A percentile compares a stretch with the other conserved stretches of the same genome.
These are phyloP conservation scores for Halictus rubicundus DNA, from an alignment of 1,140 invertebrate genomes.

Conservation along the genomic window DNA sequence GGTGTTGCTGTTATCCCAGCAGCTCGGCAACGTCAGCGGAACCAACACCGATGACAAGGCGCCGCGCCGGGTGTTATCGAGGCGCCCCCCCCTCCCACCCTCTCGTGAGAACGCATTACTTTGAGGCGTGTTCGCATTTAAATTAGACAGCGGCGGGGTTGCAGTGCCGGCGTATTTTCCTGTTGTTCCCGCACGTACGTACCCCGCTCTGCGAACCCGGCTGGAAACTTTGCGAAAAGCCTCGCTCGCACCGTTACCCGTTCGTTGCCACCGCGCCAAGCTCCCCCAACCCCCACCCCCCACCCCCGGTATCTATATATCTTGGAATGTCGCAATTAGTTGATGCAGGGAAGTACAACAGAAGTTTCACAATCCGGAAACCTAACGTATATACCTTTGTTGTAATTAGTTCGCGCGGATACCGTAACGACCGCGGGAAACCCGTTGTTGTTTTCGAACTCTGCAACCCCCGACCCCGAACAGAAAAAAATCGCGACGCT, in stretches of 20 bases:
- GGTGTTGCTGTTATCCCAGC: not conserved
- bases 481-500: too few relatives aligned
- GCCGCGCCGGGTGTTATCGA: not conserved
- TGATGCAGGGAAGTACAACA: conserved; percentile 42
- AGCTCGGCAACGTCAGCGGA: not conserved
- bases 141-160: conserved; percentile 6
- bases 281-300: too few relatives aligned
- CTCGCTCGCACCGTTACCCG: conserved; percentile 6
- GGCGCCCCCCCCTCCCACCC: not conserved
- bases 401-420: conserved; percentile 43
- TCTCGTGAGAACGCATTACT: conserved; percentile 1
- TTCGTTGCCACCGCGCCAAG: conserved; percentile 1
- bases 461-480: too few relatives aligned
- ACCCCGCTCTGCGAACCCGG: not conserved
- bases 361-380: conserved; percentile 51
- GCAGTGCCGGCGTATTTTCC: conserved; percentile 10
- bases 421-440: conserved; percentile 13
- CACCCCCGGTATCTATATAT: conserved; percentile 15
- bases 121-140: conserved; percentile 24
- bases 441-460: conserved; percentile 14
- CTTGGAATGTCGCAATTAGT: conserved; percentile 55
- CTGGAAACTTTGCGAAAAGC: conserved; percentile 42
- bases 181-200: conserved; percentile 12
- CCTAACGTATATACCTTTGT: conserved; percentile 50
- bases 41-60: conserved; percentile 7